Evolutionary conservation across 2,113 vertebrate genomes (phyloP), one percentile per base, ranked within the genome.

Genomic region (Elaphurus davidianus): DNA sequence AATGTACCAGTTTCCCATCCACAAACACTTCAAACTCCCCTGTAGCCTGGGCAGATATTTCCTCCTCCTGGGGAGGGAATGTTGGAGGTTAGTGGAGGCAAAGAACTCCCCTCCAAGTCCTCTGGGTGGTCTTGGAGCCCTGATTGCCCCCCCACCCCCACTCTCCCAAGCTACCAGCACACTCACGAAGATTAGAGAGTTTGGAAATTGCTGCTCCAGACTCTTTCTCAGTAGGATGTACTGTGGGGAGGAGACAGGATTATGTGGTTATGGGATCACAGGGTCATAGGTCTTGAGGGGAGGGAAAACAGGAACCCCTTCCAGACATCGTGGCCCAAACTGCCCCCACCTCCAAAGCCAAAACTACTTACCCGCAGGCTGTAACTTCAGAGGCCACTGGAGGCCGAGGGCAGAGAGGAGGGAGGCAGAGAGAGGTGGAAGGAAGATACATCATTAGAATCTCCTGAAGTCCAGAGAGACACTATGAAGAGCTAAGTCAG

Each of bases 311-410:
- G 91, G 43, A 83, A 54, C 36, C n/a, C 67, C 47, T 67, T 60
- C 47, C 52, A 43, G 55, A 55, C 40, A 81, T 92, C 28, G 0
- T 2, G 7, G 1, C 43, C 40, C 45, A 71, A 7, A 9, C 16
- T 33, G 16, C 50, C 55, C 74, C 52, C 54, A 91, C 1, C n/a
- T 81, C 83, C 90, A 81, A 71, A 67, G 40, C 47, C 78, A 74
- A 55, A 89, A 74, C 15, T 85, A 97, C 98, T 98, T 86, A 98
- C 98, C 96, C 85, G 92, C 19, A 98, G 86, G 60, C 36, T n/a
- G 30, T 97, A 98, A 91, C 98, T 98, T 98, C 98, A 98, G 96
- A 98, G 96, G 85, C 97, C 97, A n/a, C 98, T 98, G 92, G 71
- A 96, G 30, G 36, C 64, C 40, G 6, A 47, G 52, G 36, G 40